phyloP scores from a whole-genome alignment of 2,797 vertebrate genomes.

The Labroides dimidiatus region DNA sequence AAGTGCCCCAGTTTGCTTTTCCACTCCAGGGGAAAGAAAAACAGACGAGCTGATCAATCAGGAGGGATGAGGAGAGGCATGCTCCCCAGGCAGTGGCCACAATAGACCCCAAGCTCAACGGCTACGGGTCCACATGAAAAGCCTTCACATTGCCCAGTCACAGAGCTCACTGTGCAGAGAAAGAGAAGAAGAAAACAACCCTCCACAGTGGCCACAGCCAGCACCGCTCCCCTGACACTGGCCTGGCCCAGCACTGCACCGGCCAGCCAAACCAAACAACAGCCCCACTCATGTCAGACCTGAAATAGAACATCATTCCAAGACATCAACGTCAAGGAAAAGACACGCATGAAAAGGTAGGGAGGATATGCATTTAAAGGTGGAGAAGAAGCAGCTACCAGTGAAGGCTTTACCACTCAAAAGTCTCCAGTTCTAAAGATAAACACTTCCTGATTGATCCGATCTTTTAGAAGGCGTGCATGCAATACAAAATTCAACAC shows the following conservation, averaged over 20 bases:
- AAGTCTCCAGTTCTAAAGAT: conserved; percentile 5
- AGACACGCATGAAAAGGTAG: conserved; percentile 12
- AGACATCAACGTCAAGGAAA: conserved; percentile 38
- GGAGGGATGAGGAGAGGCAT: conserved; percentile 72
- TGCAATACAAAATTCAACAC: conserved; percentile 22
- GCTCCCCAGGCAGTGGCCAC: conserved; percentile 65
- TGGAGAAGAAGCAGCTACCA: conserved; percentile 13
- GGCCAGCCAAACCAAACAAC: conserved; percentile 75
- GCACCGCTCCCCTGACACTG: conserved; percentile 53
- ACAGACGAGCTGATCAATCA: conserved; percentile 73
- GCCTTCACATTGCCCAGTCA: conserved; percentile 68
- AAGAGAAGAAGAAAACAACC: conserved; percentile 65
- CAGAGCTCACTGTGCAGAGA: conserved; percentile 65
- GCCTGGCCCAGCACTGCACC: conserved; percentile 52
- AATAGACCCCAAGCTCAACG: conserved; percentile 68
- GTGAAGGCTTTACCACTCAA: conserved; percentile 9
- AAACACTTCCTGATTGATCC: conserved; percentile 2
- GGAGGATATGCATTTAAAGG: conserved; percentile 19
- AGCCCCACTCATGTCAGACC: conserved; percentile 63
- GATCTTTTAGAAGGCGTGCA: conserved; percentile 7
- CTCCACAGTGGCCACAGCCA: conserved; percentile 46
- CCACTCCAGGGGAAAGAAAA: conserved; percentile 76
- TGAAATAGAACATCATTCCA: conserved; percentile 69
- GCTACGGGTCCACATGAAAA: conserved; percentile 64
- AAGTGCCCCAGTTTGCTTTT: conserved; percentile 75